A percentile compares a stretch with the other conserved stretches of the same genome.
phyloP scores from a whole-genome alignment of 1,140 invertebrate species.

The Hermetia illucens region DNA sequence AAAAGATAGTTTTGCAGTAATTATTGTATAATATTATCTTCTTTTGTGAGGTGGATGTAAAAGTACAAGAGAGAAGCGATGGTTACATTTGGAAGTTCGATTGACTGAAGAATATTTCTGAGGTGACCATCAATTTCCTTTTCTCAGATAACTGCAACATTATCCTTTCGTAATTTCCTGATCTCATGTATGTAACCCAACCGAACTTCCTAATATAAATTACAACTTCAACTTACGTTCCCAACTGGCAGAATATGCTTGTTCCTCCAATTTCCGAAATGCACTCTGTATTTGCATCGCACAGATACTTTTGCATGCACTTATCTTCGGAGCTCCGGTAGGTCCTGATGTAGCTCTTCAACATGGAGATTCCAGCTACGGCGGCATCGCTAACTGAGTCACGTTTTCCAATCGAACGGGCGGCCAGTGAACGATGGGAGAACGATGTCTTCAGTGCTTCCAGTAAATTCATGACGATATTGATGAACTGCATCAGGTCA shows the following conservation, averaged over 20 bases:
- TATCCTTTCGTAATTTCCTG: no score
- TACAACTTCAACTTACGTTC: conserved; percentile 92
- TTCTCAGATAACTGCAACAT: no score
- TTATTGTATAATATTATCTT: no score
- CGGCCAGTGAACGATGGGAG: conserved; percentile 69
- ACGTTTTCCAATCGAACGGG: conserved; percentile 65
- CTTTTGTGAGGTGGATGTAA: no score
- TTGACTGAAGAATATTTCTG: conserved; percentile 2
- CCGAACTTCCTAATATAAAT: no score
- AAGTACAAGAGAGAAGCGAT: background rate
- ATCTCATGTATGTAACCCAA: no score
- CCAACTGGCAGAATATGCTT: conserved; percentile 79
- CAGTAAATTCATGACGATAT: conserved; percentile 76
- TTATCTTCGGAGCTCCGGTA: conserved; percentile 64
- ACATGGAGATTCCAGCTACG: conserved; percentile 67
- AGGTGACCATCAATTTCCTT: background rate
- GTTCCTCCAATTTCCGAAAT: conserved; percentile 66
- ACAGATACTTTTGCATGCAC: conserved; percentile 69
- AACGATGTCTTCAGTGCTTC: conserved; percentile 83
- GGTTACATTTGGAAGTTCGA: no score
- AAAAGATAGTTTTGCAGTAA: no score
- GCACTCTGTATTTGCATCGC: conserved; percentile 78
- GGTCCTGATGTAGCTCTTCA: conserved; percentile 77
- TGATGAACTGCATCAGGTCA: conserved; percentile 90
- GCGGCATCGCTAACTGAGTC: conserved; percentile 76